Evolutionary conservation across 2,113 vertebrate species (phyloP).

Genomic region (Coptodon rendalli): DNA sequence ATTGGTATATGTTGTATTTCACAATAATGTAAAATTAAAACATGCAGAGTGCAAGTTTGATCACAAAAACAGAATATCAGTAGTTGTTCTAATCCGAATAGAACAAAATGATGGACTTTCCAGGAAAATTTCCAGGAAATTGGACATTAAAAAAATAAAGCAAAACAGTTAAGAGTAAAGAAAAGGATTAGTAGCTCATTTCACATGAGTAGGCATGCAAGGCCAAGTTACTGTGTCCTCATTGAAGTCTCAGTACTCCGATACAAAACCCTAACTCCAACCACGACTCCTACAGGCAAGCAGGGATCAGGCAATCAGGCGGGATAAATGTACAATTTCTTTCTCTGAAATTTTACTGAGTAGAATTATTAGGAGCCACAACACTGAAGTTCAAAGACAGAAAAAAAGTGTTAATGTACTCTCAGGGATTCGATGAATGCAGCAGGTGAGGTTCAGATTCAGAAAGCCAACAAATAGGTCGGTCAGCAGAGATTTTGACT

Average conservation of each 20-base stretch:
- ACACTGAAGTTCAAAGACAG: not conserved
- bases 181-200: no score
- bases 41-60: rapidly evolving
- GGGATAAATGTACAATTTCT: not conserved
- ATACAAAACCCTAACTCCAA: no score
- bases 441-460: not conserved
- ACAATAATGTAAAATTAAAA: not conserved
- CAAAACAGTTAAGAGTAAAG: no score
- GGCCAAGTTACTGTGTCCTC: no score
- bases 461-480: not conserved
- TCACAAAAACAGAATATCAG: not conserved
- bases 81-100: not conserved
- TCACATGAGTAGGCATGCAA: no score
- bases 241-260: no score
- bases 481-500: not conserved
- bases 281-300: not conserved
- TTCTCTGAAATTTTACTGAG: not conserved
- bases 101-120: not conserved
- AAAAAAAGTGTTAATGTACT: not conserved
- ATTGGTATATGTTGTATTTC: not conserved
- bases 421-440: not conserved
- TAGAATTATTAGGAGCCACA: not conserved
- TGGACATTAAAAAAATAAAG: no score
- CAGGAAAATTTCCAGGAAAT: not conserved
- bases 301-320: not conserved